A percentile compares a stretch with the other conserved stretches of the same genome.
These are phyloP conservation scores for Pogonus chalceus DNA, from an alignment of 1,140 invertebrate species.

Conservation along the genomic window DNA sequence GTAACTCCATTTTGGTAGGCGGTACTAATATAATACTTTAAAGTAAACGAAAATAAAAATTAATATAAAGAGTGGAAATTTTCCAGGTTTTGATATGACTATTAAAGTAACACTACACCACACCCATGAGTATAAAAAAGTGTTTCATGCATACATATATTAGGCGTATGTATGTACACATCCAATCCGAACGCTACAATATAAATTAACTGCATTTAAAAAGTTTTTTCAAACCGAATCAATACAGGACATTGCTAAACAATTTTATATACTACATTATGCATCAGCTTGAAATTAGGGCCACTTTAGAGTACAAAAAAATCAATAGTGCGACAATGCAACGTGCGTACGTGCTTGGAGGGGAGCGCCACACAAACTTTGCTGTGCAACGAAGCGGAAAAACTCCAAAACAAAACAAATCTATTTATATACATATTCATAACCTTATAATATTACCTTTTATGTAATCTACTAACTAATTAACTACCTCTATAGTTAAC, in stretches of 20 bases:
- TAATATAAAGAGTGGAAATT: not conserved
- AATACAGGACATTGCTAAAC: constrained; percentile 2
- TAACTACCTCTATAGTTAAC: too few species aligned
- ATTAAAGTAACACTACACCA: not conserved
- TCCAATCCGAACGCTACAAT: not conserved
- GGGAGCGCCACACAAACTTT: too few species aligned
- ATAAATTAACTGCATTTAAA: constrained; percentile 5
- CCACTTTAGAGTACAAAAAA: constrained; percentile 4
- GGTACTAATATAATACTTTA: too few species aligned
- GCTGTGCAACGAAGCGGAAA: too few species aligned
- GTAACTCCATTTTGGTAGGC: too few species aligned
- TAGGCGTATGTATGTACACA: constrained; percentile 1
- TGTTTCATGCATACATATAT: not conserved
- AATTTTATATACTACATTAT: constrained; percentile 2
- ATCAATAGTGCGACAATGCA: constrained; percentile 4
- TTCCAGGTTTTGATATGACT: not conserved
- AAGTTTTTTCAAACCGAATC: not conserved
- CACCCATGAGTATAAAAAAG: not conserved
- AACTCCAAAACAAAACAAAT: too few species aligned
- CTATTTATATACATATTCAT: too few species aligned
- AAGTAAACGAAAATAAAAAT: not conserved
- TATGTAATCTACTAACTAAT: too few species aligned
- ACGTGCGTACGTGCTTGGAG: not conserved
- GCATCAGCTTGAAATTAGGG: constrained; percentile 3
- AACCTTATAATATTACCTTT: too few species aligned